Percentiles rank a stretch among this genome's conserved stretches.
Conservation (phyloP, 2,113 vertebrate species). For the Urocolius indicus region DNA sequence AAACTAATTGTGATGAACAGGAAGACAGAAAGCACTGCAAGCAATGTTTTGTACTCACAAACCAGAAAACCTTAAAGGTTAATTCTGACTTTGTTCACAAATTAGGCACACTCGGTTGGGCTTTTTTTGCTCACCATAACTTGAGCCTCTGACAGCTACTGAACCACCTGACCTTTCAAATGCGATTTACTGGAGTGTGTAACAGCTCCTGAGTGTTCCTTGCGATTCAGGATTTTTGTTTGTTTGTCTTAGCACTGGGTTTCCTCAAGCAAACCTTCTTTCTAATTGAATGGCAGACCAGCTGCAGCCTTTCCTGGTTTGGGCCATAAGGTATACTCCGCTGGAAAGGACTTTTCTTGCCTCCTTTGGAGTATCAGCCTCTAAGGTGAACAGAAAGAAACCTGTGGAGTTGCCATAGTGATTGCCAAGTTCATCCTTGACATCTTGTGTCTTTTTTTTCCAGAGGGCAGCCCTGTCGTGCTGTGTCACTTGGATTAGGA, state of each 20-base stretch:
- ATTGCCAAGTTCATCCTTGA: conserved; percentile 33
- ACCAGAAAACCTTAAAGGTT: conserved; percentile 7
- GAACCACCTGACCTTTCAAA: conserved; percentile 46
- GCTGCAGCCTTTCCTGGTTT: neutral
- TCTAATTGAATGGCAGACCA: neutral
- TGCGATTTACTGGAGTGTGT: neutral
- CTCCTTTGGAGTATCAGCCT: neutral
- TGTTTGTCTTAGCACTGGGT: neutral
- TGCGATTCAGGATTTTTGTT: neutral
- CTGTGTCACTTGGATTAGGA: conserved; percentile 18
- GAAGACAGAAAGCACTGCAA: conserved; percentile 32
- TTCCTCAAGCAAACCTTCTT: neutral
- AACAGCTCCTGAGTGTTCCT: neutral
- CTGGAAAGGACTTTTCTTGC: neutral
- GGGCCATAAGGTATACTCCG: neutral
- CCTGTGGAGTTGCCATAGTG: neutral
- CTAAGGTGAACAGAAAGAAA: neutral
- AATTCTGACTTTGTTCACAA: conserved; percentile 63
- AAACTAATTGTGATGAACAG: conserved; percentile 23
- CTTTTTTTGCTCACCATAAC: neutral
- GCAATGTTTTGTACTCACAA: conserved; percentile 41
- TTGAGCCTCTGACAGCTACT: conserved; percentile 1
- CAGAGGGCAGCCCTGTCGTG: neutral
- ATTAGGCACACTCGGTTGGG: conserved; percentile 49
- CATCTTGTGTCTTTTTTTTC: neutral